Evolutionary conservation across 2,797 vertebrate genomes (phyloP), one percentile per base, ranked within the genome.

Genomic region (Anguilla anguilla): DNA sequence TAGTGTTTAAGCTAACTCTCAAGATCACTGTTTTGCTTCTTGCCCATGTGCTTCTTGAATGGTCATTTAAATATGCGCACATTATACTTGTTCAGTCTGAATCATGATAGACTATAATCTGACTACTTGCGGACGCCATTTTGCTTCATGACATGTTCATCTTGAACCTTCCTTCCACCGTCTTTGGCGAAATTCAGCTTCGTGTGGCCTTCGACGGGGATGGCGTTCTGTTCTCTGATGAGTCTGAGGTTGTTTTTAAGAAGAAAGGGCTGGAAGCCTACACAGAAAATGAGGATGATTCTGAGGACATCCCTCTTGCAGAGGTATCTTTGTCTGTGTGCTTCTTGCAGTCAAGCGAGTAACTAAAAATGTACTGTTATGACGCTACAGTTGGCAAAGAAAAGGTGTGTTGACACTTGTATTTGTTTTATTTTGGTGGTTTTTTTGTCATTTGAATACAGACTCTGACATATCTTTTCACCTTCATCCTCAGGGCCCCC

Each of bases 281-380:
- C 7, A 67, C 10, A n/a, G 6, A 67, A n/a, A 25, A 25, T 67
- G 64, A 67, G 64, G 17, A 59, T 59, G 64, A 67, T 25, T 67
- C 64, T 9, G 64, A 67, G 64, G 64, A 67, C 13, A 28, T 67
- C 25, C 64, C 64, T 6, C 64, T 67, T 9, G 22, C 25, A 2
- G n/a, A 67, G 64, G 64, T 67, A 28, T 9, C 22, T n/a, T 7
- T 67, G 61, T 61, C 96, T 3, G 87, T 97, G 15, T 97, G 97
- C 83, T 94, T 96, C 88, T 97, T 97, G 90, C 22, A 25, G 59
- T 61, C 91, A 96, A 92, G 96, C 97, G 90, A 94, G 95, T 0
- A 92, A 97, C 90, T 96, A 96, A 0, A 95, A 94, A 96, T 25
- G 22, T 25, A 59, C 1, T 25, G 25, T 3, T 67, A 67, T 67